Evolutionary conservation across 2,888 invertebrate species (phyloP).

Genomic region (Drosophila barbarae): DNA sequence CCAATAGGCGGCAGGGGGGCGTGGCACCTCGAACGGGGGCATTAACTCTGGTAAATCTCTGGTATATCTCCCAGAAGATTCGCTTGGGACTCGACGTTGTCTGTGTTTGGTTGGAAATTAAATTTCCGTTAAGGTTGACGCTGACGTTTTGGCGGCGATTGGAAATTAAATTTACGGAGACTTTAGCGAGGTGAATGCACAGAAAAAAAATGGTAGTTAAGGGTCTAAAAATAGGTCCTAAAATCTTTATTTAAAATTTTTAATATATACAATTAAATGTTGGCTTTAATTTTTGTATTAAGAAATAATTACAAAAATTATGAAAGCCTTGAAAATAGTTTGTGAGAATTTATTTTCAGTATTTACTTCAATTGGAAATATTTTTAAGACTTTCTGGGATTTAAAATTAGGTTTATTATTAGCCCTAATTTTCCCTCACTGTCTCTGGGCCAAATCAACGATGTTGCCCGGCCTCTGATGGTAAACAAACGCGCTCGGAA

Average conservation of each 20-base stretch:
- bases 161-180: conserved; percentile 68
- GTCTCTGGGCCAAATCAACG: conserved; percentile 63
- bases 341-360: too few species aligned
- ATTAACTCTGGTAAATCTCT: conserved; percentile 1
- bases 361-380: background rate
- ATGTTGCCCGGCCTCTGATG: conserved; percentile 55
- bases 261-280: background rate
- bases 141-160: conserved; percentile 40
- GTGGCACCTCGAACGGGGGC: conserved; percentile 12
- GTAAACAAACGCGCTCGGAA: conserved; percentile 75
- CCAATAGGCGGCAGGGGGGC: conserved; percentile 1
- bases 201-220: background rate
- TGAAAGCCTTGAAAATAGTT: background rate
- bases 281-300: background rate
- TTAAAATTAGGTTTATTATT: background rate
- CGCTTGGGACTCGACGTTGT: background rate
- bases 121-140: conserved; percentile 69
- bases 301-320: background rate
- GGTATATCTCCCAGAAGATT: conserved; percentile 11
- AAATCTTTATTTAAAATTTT: background rate
- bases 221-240: background rate
- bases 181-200: conserved; percentile 46
- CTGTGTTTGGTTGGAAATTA: conserved; percentile 58
- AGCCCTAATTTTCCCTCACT: conserved; percentile 9
- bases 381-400: background rate